Base-by-base conservation (phyloP, 2,888 invertebrate species). In the Chrysodeixis includens region DNA sequence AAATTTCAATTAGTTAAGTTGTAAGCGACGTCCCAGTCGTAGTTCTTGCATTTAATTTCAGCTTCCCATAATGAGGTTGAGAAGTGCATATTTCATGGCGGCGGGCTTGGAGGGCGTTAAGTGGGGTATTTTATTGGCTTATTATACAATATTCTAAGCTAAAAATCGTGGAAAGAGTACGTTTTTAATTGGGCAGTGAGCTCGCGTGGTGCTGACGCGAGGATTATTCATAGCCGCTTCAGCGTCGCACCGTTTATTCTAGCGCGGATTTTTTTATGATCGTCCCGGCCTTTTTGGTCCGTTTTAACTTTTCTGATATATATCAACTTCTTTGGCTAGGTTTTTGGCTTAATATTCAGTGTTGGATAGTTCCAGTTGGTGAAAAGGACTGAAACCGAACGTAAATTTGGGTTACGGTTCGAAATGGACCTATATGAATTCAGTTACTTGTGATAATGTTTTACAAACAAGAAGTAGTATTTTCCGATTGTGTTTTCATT, bases 101-200 rank as follows among this genome's bases (percentile, higher is more conserved):
- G 84, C 88, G 88, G 86, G 85, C 89, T 89, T 85, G 85, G 87
- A 82, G 88, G 92, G 93, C 93, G 91, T 92, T 92, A 93, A 94
- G 94, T 92, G 94, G 92, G 93, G 93, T 95, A 94, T 93, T 95
- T 95, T 95, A 95, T 94, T 90, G 94, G 93, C 92, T 93, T 95
- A 95, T 95, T 95, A 95, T 95, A 93, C 94, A 93, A 95, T 93
- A 94, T 94, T 93, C 94, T 94, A 94, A 95, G 94, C 94, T 95
- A 93, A 94, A 94, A 94, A 93, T 95, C 90, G 93, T 92, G 93
- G 92, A 94, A 93, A 93, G 94, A 94, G 95, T 93, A 93, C 91
- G 93, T 92, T 94, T 95, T 95, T 94, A 95, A 94, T 94, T 95
- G 94, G 93, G 92, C 92, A 88, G 88, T 83, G 88, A 89, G 91